A percentile compares a stretch with the other conserved stretches of the same genome.
phyloP scores from a whole-genome alignment of 2,113 vertebrate genomes.

The Nannospalax galili region DNA sequence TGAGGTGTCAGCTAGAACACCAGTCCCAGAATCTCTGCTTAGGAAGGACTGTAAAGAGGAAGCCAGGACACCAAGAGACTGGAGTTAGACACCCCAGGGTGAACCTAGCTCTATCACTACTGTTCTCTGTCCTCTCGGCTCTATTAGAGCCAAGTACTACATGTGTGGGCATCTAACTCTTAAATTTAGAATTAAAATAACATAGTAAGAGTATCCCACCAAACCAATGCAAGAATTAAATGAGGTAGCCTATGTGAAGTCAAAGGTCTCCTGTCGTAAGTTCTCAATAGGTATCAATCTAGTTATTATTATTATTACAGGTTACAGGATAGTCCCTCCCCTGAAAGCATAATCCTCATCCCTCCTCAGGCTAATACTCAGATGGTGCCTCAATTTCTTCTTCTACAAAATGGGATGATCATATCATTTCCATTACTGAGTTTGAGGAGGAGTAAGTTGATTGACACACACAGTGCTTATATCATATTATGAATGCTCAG shows the following conservation, averaged over 20 bases:
- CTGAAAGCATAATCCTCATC: accelerated
- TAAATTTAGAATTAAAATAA: neutral
- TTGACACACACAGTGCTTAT: too few species aligned
- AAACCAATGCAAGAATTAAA: neutral
- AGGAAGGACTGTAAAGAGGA: neutral
- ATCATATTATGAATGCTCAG: neutral
- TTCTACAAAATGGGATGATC: neutral
- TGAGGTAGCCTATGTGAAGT: neutral
- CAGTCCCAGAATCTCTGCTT: neutral
- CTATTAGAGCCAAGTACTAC: neutral
- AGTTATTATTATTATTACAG: too few species aligned
- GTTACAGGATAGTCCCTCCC: neutral
- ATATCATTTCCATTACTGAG: neutral
- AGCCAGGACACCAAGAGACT: neutral
- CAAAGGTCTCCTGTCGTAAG: neutral
- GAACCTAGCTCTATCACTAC: neutral
- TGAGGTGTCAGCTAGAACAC: slow-evolving; percentile 1
- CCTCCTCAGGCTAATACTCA: neutral
- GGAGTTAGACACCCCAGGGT: neutral
- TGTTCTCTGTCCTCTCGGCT: neutral
- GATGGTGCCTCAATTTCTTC: neutral
- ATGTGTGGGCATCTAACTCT: neutral
- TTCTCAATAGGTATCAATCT: neutral
- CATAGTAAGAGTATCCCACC: neutral
- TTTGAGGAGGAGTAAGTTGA: neutral